Conservation (phyloP, 35 echinoderm and acorn worm genomes). For the Nesometra sesokonis region DNA sequence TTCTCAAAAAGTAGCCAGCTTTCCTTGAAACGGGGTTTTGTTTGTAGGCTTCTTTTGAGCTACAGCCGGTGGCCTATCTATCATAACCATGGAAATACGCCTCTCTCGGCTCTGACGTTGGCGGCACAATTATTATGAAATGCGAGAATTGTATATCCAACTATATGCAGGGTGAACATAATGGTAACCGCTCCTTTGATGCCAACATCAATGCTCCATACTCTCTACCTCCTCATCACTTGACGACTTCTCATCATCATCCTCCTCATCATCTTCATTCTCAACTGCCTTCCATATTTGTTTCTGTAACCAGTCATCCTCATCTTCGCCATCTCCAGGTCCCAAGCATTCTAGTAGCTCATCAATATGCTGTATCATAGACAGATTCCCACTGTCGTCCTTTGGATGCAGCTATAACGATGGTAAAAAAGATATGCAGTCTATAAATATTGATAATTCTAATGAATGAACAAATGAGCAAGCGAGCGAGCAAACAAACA, state of each 20-base stretch:
- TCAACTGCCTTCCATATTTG: slow-evolving; percentile 13
- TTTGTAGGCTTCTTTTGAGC: too few species aligned
- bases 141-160: too few species aligned
- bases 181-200: too few species aligned
- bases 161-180: too few species aligned
- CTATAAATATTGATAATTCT: neutral
- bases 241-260: slow-evolving; percentile 28
- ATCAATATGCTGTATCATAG: slow-evolving; percentile 46
- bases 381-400: neutral
- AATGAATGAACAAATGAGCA: neutral
- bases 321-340: slow-evolving; percentile 60
- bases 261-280: slow-evolving; percentile 32
- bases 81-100: too few species aligned
- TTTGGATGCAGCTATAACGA: neutral
- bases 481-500: too few species aligned
- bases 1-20: too few species aligned
- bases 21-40: too few species aligned
- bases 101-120: too few species aligned
- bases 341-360: slow-evolving; percentile 57
- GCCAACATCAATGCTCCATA: slow-evolving; percentile 1
- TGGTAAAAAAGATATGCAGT: neutral
- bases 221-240: slow-evolving; percentile 11
- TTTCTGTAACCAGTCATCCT: slow-evolving; percentile 51
- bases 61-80: too few species aligned
- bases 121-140: too few species aligned